Percentiles rank a stretch among this genome's conserved stretches.
Evolutionary conservation across 1,140 invertebrate species (phyloP).

Genomic region (Stegodyphus dumicola): DNA sequence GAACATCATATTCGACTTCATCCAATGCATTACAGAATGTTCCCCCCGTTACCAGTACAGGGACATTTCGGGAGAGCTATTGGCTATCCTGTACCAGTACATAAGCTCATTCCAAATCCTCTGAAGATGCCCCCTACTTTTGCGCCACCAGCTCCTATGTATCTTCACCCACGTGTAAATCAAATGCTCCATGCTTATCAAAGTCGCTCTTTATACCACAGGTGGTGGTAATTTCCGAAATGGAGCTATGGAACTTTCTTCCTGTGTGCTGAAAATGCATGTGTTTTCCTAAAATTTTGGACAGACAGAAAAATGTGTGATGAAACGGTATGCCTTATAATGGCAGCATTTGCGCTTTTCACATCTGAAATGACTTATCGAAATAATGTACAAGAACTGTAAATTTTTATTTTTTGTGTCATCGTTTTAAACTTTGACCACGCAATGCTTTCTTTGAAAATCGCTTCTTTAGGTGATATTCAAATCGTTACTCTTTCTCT

Average conservation of each 20-base stretch:
- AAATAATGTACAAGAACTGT: too few species aligned
- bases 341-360: too few species aligned
- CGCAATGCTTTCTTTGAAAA: too few species aligned
- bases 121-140: slow-evolving; percentile 20
- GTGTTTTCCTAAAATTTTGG: too few species aligned
- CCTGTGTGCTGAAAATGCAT: too few species aligned
- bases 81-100: neutral
- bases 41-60: neutral
- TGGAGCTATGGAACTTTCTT: too few species aligned
- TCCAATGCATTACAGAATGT: slow-evolving; percentile 15
- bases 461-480: too few species aligned
- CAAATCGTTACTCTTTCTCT: too few species aligned
- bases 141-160: neutral
- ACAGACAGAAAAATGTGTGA: neutral
- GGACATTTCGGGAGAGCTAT: neutral
- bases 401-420: too few species aligned
- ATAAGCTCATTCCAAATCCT: slow-evolving; percentile 47
- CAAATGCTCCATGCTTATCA: slow-evolving; percentile 41
- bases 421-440: too few species aligned
- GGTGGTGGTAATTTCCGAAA: slow-evolving; percentile 19
- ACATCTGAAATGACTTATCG: too few species aligned
- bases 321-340: neutral
- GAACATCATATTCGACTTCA: slow-evolving; percentile 47
- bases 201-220: slow-evolving; percentile 23
- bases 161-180: slow-evolving; percentile 18